phyloP scores from a whole-genome alignment of 2,888 invertebrate species.

The Falcaria lacertinaria region DNA sequence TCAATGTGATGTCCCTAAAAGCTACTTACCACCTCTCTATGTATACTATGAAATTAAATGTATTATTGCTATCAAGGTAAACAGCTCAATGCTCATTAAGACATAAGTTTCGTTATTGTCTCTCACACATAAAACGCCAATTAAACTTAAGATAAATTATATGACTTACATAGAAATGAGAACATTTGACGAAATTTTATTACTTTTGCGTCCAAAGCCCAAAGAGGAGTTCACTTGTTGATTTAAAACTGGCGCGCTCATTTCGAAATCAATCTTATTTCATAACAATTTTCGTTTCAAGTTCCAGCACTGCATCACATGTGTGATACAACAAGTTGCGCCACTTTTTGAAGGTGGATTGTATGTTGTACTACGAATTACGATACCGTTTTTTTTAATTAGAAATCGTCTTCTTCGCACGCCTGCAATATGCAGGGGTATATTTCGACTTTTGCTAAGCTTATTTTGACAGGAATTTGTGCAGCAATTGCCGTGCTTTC shows the following conservation, averaged over 20 bases:
- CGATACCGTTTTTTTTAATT: too few relatives aligned
- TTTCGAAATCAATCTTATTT: constrained; percentile 9
- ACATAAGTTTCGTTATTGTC: background rate
- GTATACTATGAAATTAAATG: too few relatives aligned
- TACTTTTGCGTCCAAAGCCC: background rate
- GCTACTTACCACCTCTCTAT: too few relatives aligned
- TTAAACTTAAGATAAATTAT: background rate
- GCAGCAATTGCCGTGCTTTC: too few relatives aligned
- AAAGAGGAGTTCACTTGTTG: background rate
- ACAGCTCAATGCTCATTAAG: background rate
- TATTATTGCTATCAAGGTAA: too few relatives aligned
- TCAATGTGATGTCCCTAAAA: too few relatives aligned
- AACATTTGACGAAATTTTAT: background rate
- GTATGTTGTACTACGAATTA: background rate
- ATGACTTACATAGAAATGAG: background rate
- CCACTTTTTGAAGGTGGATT: background rate
- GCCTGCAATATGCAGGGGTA: too few relatives aligned
- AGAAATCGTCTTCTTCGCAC: too few relatives aligned
- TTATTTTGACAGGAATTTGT: too few relatives aligned
- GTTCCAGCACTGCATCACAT: constrained; percentile 2
- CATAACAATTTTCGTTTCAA: constrained; percentile 5
- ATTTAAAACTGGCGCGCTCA: background rate
- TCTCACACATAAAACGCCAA: background rate
- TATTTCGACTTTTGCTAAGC: too few relatives aligned
- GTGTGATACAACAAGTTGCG: background rate